These are phyloP conservation scores for Porites divaricata DNA, from an alignment of 92 coral and sea anemone genomes.

Conservation along the genomic window DNA sequence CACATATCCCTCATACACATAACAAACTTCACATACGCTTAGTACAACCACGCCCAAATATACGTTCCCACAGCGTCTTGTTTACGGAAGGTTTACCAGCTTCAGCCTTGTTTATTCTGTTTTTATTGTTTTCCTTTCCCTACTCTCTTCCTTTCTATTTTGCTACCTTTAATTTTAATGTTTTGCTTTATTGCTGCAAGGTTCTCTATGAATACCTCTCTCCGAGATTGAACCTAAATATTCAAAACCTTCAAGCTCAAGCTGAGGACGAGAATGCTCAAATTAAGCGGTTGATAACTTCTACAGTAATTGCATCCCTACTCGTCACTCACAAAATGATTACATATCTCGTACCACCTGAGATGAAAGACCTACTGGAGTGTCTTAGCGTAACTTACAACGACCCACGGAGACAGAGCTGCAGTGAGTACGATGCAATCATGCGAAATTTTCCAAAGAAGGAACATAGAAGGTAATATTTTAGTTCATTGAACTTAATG, in stretches of 20 bases:
- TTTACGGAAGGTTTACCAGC: too few species aligned
- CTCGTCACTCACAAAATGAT: not conserved
- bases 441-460: not conserved
- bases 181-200: not conserved
- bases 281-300: not conserved
- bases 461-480: not conserved
- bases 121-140: too few species aligned
- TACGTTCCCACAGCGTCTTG: too few species aligned
- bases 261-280: conserved; percentile 1
- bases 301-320: not conserved
- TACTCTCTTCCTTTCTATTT: not conserved
- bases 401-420: not conserved
- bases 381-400: not conserved
- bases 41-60: too few species aligned
- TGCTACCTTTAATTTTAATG: not conserved
- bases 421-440: not conserved
- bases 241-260: not conserved
- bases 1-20: too few species aligned
- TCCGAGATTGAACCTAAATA: not conserved
- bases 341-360: not conserved
- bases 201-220: not conserved
- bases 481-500: too few species aligned
- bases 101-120: too few species aligned
- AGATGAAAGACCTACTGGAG: conserved; percentile 2
- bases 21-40: too few species aligned